Base-by-base conservation (phyloP, 2,888 invertebrate genomes). In the Toxonevra muliebris region DNA sequence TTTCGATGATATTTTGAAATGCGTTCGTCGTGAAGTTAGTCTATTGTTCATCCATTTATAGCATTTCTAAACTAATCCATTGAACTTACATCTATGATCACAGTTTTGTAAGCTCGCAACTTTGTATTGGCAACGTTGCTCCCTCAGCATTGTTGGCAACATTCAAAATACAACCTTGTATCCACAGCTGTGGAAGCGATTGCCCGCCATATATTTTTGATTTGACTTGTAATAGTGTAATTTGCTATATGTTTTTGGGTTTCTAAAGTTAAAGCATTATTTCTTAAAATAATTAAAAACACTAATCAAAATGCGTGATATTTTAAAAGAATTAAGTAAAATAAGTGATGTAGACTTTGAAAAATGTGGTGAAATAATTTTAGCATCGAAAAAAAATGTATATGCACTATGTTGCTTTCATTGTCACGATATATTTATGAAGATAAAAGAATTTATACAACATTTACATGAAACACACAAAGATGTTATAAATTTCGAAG, bases 351-450 rank as follows among this genome's bases (percentile, higher is more conserved):
- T 72, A 0, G 63, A 75, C n/a, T 79, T 74, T 5, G 69, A 77
- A 50, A 79, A 76, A 62, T 80, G 80, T 55, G 80, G 80, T 3
- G 79, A 76, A 65, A 76, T 80, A 4, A 69, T 78, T n/a, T 66
- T 79, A 30, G 76, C 79, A 0, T 15, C 69, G 1, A 74, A 71
- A 15, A 64, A 73, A 17, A 77, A 77, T 30, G 30, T 64, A 53
- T 65, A 76, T 11, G 76, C 72, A 1, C 41, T 80, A 65, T 71
- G 60, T 53, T 80, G 80, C n/a, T 70, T 65, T 13, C 76, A 73
- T 55, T 80, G 80, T 48, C 61, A 61, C 8, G 70, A 71, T 13
- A 70, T 74, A 48, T 78, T 73, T 3, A 62, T 64, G 0, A 70
- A 73, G 58, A 19, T 77, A 20, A 50, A 69, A 10, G 66, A 73